Evolutionary conservation across 2,888 invertebrate genomes (phyloP).

Genomic region (Drosophila greeni): DNA sequence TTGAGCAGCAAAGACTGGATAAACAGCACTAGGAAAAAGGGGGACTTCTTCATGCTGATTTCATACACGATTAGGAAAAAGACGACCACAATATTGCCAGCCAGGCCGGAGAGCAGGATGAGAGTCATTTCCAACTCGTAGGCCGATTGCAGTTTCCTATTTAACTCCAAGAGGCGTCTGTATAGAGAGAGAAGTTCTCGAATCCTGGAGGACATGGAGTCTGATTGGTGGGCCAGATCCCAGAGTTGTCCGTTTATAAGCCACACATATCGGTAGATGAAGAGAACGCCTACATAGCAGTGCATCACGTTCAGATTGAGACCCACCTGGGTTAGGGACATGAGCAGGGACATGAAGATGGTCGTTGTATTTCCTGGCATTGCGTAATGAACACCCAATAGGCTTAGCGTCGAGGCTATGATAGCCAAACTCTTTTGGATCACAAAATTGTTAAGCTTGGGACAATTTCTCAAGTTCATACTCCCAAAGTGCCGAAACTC

Average conservation of each 20-base stretch:
- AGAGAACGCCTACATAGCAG: conserved; percentile 34
- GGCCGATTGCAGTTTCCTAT: conserved; percentile 12
- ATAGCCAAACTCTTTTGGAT: conserved; percentile 23
- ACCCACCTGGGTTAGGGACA: conserved; percentile 4
- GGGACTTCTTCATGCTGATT: conserved; percentile 12
- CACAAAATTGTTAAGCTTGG: conserved; percentile 24
- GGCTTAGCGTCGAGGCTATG: background rate
- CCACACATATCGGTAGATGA: conserved; percentile 50
- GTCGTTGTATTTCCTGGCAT: background rate
- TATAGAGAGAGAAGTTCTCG: conserved; percentile 22
- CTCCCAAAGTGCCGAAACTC: conserved; percentile 3
- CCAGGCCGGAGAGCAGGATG: conserved; percentile 21
- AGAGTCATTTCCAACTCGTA: conserved; percentile 40
- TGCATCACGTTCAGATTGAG: conserved; percentile 41
- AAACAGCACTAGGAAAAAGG: conserved; percentile 2
- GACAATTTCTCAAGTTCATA: conserved; percentile 6
- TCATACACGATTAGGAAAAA: conserved; percentile 41
- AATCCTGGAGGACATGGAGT: background rate
- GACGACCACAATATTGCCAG: conserved; percentile 41
- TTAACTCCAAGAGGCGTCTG: conserved; percentile 33
- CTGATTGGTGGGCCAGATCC: conserved; percentile 3
- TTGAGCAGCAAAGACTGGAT: conserved; percentile 31
- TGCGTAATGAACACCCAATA: background rate
- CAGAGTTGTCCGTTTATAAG: conserved; percentile 42
- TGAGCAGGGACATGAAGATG: accelerated